These are phyloP conservation scores for Ips nitidus DNA, from an alignment of 1,140 invertebrate genomes.

Conservation along the genomic window DNA sequence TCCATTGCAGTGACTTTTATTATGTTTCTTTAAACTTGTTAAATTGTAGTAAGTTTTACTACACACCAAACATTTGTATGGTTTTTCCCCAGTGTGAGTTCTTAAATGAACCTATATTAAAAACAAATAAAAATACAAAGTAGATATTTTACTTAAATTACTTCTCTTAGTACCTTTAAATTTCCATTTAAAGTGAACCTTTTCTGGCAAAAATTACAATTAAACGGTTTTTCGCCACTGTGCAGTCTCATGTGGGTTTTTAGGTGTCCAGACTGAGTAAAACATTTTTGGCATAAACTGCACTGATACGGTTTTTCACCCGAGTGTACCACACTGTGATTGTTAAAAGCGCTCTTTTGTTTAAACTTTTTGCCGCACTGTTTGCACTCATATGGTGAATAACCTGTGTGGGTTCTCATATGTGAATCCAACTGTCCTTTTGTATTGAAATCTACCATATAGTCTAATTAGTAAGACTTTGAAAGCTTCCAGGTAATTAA, in stretches of 20 bases:
- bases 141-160: slow-evolving; percentile 6
- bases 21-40: slow-evolving; percentile 45
- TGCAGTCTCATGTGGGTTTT: slow-evolving; percentile 44
- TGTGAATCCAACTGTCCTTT: slow-evolving; percentile 36
- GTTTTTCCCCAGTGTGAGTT: slow-evolving; percentile 50
- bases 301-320: slow-evolving; percentile 42
- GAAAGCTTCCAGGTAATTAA: slow-evolving; percentile 8
- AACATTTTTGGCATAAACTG: slow-evolving; percentile 42
- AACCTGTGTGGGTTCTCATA: slow-evolving; percentile 54
- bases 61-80: slow-evolving; percentile 47
- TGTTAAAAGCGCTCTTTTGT: slow-evolving; percentile 36
- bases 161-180: slow-evolving; percentile 39
- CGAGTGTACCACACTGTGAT: slow-evolving; percentile 38
- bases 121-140: background rate
- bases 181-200: slow-evolving; percentile 55
- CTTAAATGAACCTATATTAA: slow-evolving; percentile 46
- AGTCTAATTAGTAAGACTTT: background rate
- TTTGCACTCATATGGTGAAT: slow-evolving; percentile 62
- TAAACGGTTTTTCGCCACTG: slow-evolving; percentile 45
- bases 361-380: slow-evolving; percentile 38
- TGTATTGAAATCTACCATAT: slow-evolving; percentile 30
- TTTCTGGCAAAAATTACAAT: slow-evolving; percentile 40
- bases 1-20: slow-evolving; percentile 20
- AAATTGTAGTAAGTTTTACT: slow-evolving; percentile 50
- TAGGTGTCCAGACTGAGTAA: slow-evolving; percentile 41